These are phyloP conservation scores for Notocelia uddmanniana DNA, from an alignment of 2,888 invertebrate species.

Conservation along the genomic window DNA sequence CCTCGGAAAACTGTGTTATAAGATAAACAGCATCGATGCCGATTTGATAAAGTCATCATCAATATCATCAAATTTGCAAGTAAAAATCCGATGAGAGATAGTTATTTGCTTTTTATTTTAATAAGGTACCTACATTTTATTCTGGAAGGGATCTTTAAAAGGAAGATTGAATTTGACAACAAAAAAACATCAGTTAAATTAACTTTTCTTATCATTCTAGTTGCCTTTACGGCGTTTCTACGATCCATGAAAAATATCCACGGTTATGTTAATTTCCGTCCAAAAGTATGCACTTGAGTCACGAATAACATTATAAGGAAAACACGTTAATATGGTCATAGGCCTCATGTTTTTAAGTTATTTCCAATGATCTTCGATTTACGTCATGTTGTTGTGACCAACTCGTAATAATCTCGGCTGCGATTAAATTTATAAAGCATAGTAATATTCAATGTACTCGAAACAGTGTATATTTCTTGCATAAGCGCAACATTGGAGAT, in stretches of 20 bases:
- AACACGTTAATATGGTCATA: background rate
- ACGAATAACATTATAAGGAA: constrained; percentile 14
- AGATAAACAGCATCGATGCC: too few relatives aligned
- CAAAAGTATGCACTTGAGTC: background rate
- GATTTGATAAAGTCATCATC: too few relatives aligned
- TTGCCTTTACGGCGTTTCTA: background rate
- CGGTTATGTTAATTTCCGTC: background rate
- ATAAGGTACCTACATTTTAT: too few relatives aligned
- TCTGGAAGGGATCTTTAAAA: too few relatives aligned
- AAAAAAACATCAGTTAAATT: too few relatives aligned
- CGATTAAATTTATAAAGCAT: background rate
- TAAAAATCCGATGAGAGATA: too few relatives aligned
- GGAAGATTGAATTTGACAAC: too few relatives aligned
- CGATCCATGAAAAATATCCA: background rate
- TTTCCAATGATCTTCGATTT: constrained; percentile 33
- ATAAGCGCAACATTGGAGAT: background rate
- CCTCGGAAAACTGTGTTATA: too few relatives aligned
- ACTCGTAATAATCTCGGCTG: background rate
- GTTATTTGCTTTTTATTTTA: too few relatives aligned
- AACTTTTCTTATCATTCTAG: background rate
- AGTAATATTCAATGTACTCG: background rate
- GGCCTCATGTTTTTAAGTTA: background rate
- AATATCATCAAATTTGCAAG: too few relatives aligned
- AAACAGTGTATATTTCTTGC: constrained; percentile 8
- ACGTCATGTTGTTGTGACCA: constrained; percentile 34